A percentile compares a stretch with the other conserved stretches of the same genome.
Conservation (phyloP, 1,140 invertebrate species). For the Apocrypta bakeri region DNA sequence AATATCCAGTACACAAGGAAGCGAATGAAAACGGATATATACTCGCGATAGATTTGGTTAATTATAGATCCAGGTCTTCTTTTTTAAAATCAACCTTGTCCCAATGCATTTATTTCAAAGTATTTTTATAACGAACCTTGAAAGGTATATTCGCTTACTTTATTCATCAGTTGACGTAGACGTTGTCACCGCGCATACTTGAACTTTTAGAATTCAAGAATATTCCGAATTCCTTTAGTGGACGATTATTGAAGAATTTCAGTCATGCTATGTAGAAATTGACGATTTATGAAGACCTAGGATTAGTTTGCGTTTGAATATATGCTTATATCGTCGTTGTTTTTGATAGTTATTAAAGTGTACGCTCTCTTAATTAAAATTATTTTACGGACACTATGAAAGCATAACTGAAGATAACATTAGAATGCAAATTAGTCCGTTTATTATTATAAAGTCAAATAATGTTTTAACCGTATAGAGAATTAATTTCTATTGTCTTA, state of each 20-base stretch:
- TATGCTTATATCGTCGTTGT: neutral
- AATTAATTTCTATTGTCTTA: neutral
- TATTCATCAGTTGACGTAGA: neutral
- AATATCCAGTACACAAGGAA: neutral
- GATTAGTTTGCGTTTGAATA: neutral
- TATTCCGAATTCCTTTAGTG: too few species aligned
- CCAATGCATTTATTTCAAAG: neutral
- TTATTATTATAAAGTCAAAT: neutral
- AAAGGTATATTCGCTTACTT: neutral
- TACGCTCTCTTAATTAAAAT: neutral
- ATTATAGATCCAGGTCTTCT: conserved; percentile 31
- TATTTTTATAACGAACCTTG: conserved; percentile 21
- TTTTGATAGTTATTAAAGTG: neutral
- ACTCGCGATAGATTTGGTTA: conserved; percentile 7
- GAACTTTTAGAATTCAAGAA: neutral
- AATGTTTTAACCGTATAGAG: neutral
- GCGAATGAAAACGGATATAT: neutral
- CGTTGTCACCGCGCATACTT: neutral
- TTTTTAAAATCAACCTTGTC: conserved; percentile 33
- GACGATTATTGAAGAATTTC: too few species aligned
- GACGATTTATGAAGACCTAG: neutral
- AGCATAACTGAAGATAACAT: too few species aligned
- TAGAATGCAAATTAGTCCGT: too few species aligned
- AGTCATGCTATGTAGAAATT: too few species aligned
- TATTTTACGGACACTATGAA: neutral